phyloP scores from a whole-genome alignment of 2,113 vertebrate genomes.

The Nibea coibor region DNA sequence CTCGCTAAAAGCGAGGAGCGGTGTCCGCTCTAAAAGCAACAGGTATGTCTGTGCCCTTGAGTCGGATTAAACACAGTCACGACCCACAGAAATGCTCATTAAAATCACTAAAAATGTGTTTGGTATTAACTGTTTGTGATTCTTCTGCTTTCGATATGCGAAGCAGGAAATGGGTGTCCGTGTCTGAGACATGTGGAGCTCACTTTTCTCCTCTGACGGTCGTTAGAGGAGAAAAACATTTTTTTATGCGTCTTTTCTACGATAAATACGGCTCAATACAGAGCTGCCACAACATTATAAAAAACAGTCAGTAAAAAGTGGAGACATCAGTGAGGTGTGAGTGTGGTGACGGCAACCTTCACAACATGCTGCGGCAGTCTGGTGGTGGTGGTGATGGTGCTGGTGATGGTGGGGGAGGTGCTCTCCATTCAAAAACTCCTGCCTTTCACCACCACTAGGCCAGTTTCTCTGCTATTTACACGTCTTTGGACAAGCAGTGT shows the following conservation, averaged over 20 bases:
- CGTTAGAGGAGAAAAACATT: no score
- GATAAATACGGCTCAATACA: no score
- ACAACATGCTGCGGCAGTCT: conserved; percentile 47
- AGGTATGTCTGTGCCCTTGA: conserved; percentile 40
- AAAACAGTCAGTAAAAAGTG: conserved; percentile 9
- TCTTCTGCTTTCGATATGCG: rapidly evolving
- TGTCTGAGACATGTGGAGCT: not conserved
- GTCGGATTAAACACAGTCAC: not conserved
- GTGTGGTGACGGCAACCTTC: conserved; percentile 37
- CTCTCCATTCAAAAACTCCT: conserved; percentile 62
- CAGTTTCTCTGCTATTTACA: conserved; percentile 24
- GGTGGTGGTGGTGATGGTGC: conserved; percentile 35
- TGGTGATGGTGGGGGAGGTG: conserved; percentile 67
- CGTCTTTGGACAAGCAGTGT: not conserved
- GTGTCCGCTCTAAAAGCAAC: conserved; percentile 49
- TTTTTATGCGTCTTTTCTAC: not conserved
- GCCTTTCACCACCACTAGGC: conserved; percentile 22
- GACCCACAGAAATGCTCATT: not conserved
- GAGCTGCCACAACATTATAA: no score
- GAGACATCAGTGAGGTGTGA: conserved; percentile 23
- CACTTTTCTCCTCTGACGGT: not conserved
- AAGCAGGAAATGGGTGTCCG: not conserved
- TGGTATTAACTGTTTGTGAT: not conserved
- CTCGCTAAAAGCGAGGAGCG: conserved; percentile 9
- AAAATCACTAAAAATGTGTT: rapidly evolving